Evolutionary conservation across 2,888 invertebrate genomes (phyloP).

Genomic region (Falcaria lacertinaria): DNA sequence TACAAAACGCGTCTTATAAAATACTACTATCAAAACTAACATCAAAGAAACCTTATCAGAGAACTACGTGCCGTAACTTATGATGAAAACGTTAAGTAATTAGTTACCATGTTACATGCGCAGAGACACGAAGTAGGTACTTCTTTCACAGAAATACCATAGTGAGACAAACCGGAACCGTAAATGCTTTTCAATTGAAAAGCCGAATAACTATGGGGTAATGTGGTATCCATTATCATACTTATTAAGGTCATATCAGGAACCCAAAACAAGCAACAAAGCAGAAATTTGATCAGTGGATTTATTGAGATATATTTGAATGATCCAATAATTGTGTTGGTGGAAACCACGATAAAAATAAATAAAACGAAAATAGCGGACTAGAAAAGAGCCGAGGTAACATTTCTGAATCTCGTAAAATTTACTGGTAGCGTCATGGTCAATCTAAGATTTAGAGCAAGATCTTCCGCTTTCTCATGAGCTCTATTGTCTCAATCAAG

Average conservation of each 20-base stretch:
- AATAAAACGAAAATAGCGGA: background rate
- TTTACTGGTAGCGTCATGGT: slow-evolving; percentile 42
- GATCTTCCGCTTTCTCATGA: slow-evolving; percentile 48
- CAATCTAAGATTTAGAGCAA: slow-evolving; percentile 52
- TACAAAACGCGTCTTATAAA: too few species aligned
- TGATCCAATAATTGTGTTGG: background rate
- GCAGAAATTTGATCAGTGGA: background rate
- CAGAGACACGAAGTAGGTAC: too few species aligned
- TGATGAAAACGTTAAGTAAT: background rate
- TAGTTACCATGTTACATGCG: too few species aligned
- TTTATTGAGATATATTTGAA: background rate
- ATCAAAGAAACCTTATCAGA: background rate
- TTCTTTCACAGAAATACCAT: too few species aligned
- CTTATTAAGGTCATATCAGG: background rate
- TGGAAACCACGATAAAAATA: background rate
- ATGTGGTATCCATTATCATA: too few species aligned
- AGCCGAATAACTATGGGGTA: too few species aligned
- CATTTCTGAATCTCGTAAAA: background rate
- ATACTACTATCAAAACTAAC: background rate
- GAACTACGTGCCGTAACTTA: background rate
- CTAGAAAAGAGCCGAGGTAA: background rate
- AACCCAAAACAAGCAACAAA: background rate
- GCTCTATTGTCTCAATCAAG: slow-evolving; percentile 30
- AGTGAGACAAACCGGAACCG: too few species aligned
- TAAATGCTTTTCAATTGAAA: too few species aligned